These are phyloP conservation scores for Drosophila kanapiae DNA, from an alignment of 1,140 invertebrate species.

Conservation along the genomic window DNA sequence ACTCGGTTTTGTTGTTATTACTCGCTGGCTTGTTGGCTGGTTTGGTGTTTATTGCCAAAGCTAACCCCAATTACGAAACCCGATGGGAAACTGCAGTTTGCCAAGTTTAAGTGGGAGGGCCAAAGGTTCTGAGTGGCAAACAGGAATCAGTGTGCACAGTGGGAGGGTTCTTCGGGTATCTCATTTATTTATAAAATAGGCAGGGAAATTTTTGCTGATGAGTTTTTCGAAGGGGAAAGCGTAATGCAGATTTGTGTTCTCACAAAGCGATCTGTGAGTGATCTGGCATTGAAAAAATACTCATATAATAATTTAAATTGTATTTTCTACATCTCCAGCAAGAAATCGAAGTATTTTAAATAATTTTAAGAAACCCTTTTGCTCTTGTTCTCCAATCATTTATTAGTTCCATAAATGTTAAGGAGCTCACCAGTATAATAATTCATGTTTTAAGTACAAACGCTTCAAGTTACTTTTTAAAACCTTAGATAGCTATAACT, in stretches of 20 bases:
- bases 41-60: constrained; percentile 43
- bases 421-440: no score
- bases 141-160: constrained; percentile 34
- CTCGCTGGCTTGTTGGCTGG: background rate
- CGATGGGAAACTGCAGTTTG: constrained; percentile 33
- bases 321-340: no score
- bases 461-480: constrained; percentile 6
- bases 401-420: no score
- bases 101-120: constrained; percentile 19
- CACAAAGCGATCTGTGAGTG: background rate
- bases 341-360: background rate
- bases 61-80: constrained; percentile 67
- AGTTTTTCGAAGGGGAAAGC: background rate
- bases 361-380: background rate
- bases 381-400: no score
- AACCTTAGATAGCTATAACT: background rate
- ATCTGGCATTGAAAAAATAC: no score
- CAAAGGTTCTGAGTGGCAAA: constrained; percentile 14
- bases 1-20: constrained; percentile 39
- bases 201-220: background rate
- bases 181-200: background rate
- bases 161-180: background rate
- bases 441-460: no score
- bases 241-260: background rate
- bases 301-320: no score